phyloP scores from a whole-genome alignment of 2,888 invertebrate species.

The Embidobia sp. region DNA sequence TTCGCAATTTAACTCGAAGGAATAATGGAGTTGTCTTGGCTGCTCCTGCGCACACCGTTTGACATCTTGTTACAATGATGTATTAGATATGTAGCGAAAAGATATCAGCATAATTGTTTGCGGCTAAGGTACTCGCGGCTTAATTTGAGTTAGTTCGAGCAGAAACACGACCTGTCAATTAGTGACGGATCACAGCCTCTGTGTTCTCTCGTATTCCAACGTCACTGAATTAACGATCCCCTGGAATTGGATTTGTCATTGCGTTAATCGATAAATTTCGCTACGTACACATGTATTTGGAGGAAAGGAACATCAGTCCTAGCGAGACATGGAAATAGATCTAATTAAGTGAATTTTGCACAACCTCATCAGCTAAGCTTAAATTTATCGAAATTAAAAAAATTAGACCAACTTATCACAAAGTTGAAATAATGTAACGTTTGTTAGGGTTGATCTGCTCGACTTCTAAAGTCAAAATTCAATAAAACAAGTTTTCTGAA shows the following conservation, averaged over 20 bases:
- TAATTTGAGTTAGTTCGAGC: conserved; percentile 39
- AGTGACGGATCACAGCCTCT: conserved; percentile 66
- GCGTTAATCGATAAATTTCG: conserved; percentile 45
- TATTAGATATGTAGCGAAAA: conserved; percentile 44
- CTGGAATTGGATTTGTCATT: conserved; percentile 53
- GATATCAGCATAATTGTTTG: conserved; percentile 57
- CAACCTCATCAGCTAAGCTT: too few species aligned
- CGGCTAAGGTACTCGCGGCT: conserved; percentile 23
- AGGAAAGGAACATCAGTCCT: too few species aligned
- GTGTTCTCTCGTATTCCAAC: conserved; percentile 39
- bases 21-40: conserved; percentile 37
- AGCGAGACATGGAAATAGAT: too few species aligned
- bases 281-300: not conserved
- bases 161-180: conserved; percentile 71
- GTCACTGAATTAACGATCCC: conserved; percentile 53
- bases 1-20: conserved; percentile 36
- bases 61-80: conserved; percentile 55
- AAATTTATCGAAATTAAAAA: too few species aligned
- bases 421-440: too few species aligned
- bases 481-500: too few species aligned
- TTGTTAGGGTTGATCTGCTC: too few species aligned
- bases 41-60: conserved; percentile 25
- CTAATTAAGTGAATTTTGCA: too few species aligned
- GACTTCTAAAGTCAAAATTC: too few species aligned
- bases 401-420: too few species aligned